Evolutionary conservation across 2,797 vertebrate genomes (phyloP), one percentile per base, ranked within the genome.

Genomic region (Callimico goeldii): DNA sequence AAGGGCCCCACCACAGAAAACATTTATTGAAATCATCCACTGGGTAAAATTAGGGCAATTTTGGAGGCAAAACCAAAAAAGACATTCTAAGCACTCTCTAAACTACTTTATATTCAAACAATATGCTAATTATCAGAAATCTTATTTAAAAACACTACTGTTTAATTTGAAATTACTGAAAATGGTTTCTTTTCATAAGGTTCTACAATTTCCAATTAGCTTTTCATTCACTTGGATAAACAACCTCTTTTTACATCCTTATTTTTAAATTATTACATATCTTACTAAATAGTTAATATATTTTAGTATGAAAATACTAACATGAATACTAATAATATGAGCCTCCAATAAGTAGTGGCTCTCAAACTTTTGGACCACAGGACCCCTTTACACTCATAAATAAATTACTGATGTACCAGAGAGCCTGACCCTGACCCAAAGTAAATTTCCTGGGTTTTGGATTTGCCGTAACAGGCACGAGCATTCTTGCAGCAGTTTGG

Each of bases 101-200:
- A 43, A 76, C 14, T 9, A 80, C 43, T 95, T 90, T 83, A 94
- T 9, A 88, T 41, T 64, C 39, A 83, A 96, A 72, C 28, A 95
- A 88, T 64, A 93, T 61, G 80, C 72, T 95, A 79, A 90, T 88
- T 76, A 73, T 90, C 72, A 95, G 30, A 79, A 81, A 73, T 86
- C 22, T 91, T 88, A 77, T 75, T 57, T 83, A 75, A 97, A 97
- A 83, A 72, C 43, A 83, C n/a, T 61, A 80, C 41, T 48, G 24
- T 86, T 93, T 90, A 90, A 94, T 80, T 87, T 93, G 39, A 88
- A 95, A 91, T 82, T 48, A 94, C 39, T 48, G 13, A 93, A 90
- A 75, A 88, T 50, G 22, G 4, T 82, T 95, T 94, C 39, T 90
- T 94, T 90, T 79, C 28, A 83, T 88, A 77, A 22, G 26, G 17